A percentile compares a stretch with the other conserved stretches of the same genome.
Evolutionary conservation across 2,113 vertebrate genomes (phyloP).

Genomic region (Potamarius usumacintae): DNA sequence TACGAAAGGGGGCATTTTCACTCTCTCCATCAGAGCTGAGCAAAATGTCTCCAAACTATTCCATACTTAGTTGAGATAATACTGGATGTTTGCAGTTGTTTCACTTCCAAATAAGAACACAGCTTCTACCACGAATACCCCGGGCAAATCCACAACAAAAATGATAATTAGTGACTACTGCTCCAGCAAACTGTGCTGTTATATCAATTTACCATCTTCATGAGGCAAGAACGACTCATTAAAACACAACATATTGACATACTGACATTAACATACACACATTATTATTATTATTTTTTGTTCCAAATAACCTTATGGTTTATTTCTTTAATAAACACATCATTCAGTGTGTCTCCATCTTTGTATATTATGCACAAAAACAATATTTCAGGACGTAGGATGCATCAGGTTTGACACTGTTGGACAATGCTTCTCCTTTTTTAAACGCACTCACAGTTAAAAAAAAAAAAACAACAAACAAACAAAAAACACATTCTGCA

Average conservation of each 20-base stretch:
- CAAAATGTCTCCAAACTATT: not conserved
- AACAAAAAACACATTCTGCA: conserved; percentile 60
- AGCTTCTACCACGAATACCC: not conserved
- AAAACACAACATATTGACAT: conserved; percentile 54
- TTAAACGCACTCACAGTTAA: conserved; percentile 43
- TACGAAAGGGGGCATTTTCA: not conserved
- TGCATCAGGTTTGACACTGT: conserved; percentile 65
- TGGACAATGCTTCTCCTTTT: conserved; percentile 54
- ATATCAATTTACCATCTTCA: conserved; percentile 48
- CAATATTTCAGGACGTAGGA: conserved; percentile 61
- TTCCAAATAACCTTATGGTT: conserved; percentile 61
- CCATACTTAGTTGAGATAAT: not conserved
- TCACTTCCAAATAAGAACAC: not conserved
- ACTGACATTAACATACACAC: conserved; percentile 23
- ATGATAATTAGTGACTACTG: not conserved
- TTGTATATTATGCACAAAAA: conserved; percentile 65
- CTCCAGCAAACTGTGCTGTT: conserved; percentile 3
- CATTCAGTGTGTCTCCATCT: conserved; percentile 68
- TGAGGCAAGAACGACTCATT: conserved; percentile 36
- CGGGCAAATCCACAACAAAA: not conserved
- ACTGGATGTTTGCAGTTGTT: not conserved
- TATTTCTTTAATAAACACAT: conserved; percentile 73
- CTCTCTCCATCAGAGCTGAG: not conserved
- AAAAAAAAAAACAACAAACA: conserved; percentile 59
- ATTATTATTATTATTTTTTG: conserved; percentile 27